Percentiles rank a stretch among this genome's conserved stretches.
Evolutionary conservation across 2,888 invertebrate genomes (phyloP).

Genomic region (Drosophila limbata): DNA sequence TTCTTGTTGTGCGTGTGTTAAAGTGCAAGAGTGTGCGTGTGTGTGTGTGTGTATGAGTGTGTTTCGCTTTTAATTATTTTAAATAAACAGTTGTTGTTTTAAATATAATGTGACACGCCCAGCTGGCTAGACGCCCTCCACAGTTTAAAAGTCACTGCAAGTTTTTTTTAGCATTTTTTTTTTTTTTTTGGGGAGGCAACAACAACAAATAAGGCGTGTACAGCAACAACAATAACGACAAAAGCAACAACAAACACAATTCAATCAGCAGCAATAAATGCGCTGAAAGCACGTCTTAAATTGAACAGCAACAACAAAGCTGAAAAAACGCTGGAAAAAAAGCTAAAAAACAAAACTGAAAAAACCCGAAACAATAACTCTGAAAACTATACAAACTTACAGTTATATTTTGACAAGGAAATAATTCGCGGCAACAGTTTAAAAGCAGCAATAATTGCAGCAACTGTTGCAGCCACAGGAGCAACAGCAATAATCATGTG

Average conservation of each 20-base stretch:
- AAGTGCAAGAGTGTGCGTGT: not conserved
- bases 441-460: too few species aligned
- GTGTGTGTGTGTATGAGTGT: constrained; percentile 15
- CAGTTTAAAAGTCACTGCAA: constrained; percentile 47
- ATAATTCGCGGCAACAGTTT: too few species aligned
- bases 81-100: constrained; percentile 1
- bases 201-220: constrained; percentile 35
- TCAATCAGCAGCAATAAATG: constrained; percentile 27
- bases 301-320: constrained; percentile 8
- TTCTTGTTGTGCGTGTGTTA: constrained; percentile 7
- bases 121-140: not conserved
- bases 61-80: constrained; percentile 4
- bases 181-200: not conserved
- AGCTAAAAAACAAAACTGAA: not conserved
- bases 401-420: too few species aligned
- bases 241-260: not conserved
- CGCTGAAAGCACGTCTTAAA: constrained; percentile 37
- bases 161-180: not conserved
- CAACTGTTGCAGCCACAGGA: not conserved
- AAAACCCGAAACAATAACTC: too few species aligned
- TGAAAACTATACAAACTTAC: not conserved
- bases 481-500: not conserved
- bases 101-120: constrained; percentile 13
- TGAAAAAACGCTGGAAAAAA: not conserved
- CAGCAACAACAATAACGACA: not conserved